Percentiles rank a stretch among this genome's conserved stretches.
Evolutionary conservation across 2,888 invertebrate species (phyloP).

Genomic region (Lathronympha strigana): DNA sequence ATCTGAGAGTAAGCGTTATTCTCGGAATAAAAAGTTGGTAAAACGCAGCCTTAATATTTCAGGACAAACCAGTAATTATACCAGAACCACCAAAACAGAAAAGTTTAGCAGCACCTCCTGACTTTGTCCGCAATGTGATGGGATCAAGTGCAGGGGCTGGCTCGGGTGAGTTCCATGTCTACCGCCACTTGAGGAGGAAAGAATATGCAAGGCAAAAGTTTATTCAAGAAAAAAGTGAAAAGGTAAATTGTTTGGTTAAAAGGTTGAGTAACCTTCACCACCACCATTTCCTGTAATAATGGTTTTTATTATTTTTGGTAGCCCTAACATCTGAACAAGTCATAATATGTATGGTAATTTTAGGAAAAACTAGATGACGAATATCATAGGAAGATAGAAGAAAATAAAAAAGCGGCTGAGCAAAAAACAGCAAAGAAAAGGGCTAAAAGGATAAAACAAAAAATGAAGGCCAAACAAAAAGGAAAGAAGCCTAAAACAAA

Average conservation of each 20-base stretch:
- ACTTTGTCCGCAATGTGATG: constrained; percentile 99
- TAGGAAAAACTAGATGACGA: constrained; percentile 93
- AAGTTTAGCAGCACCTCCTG: constrained; percentile 91
- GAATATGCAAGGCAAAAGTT: constrained; percentile 98
- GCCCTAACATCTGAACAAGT: neutral
- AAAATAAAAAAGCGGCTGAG: constrained; percentile 89
- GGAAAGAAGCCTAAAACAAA: constrained; percentile 70
- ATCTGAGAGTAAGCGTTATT: no score
- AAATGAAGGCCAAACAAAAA: constrained; percentile 76
- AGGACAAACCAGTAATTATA: constrained; percentile 96
- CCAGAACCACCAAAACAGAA: constrained; percentile 93
- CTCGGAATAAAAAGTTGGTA: no score
- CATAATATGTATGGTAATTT: constrained; percentile 47
- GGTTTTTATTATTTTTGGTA: no score
- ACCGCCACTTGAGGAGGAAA: constrained; percentile 96
- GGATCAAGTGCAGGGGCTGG: constrained; percentile 99
- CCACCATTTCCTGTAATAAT: neutral
- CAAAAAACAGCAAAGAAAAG: constrained; percentile 95
- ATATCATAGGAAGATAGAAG: constrained; percentile 91
- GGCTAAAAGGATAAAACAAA: constrained; percentile 93
- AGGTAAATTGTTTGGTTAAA: constrained; percentile 83
- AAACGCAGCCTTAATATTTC: constrained; percentile 50
- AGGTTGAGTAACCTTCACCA: no score
- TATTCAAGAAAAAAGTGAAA: constrained; percentile 94
- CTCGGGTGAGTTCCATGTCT: constrained; percentile 99